phyloP scores from a whole-genome alignment of 2,888 invertebrate species.

The Tricholauxania praeusta region DNA sequence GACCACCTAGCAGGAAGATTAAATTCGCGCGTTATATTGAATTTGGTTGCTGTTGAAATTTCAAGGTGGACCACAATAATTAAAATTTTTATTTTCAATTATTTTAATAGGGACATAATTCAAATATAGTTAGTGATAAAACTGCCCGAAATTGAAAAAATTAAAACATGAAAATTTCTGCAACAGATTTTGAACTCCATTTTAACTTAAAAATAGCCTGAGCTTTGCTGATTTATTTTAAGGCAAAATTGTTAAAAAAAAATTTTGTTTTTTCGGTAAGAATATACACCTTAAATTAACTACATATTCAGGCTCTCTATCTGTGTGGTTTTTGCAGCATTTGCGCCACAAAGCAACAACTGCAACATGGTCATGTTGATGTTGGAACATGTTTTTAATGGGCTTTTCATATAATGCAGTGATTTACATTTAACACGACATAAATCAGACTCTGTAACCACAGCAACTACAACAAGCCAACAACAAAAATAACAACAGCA shows the following conservation, averaged over 20 bases:
- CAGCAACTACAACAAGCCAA: constrained; percentile 46
- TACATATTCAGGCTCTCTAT: neutral
- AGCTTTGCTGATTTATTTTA: too few relatives aligned
- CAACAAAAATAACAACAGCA: constrained; percentile 33
- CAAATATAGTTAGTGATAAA: too few relatives aligned
- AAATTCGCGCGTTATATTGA: constrained; percentile 25
- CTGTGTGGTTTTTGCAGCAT: constrained; percentile 2
- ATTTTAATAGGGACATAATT: too few relatives aligned
- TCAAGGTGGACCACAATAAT: neutral
- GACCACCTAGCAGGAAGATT: constrained; percentile 27
- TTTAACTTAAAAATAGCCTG: too few relatives aligned
- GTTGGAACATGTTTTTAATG: constrained; percentile 47
- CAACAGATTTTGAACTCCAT: too few relatives aligned
- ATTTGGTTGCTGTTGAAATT: constrained; percentile 4
- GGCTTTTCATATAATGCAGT: constrained; percentile 53
- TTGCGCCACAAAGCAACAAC: constrained; percentile 8
- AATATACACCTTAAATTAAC: too few relatives aligned
- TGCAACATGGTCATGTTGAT: constrained; percentile 23
- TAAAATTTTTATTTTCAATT: too few relatives aligned
- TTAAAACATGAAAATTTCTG: too few relatives aligned
- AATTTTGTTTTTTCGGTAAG: too few relatives aligned
- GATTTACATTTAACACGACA: constrained; percentile 60
- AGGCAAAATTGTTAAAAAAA: too few relatives aligned
- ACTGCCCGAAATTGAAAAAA: too few relatives aligned
- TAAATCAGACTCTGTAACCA: constrained; percentile 56